Percentiles rank a stretch among this genome's conserved stretches.
These are phyloP conservation scores for Strongylocentrotus purpuratus DNA, from an alignment of 35 echinoderm and acorn worm genomes.

Conservation along the genomic window DNA sequence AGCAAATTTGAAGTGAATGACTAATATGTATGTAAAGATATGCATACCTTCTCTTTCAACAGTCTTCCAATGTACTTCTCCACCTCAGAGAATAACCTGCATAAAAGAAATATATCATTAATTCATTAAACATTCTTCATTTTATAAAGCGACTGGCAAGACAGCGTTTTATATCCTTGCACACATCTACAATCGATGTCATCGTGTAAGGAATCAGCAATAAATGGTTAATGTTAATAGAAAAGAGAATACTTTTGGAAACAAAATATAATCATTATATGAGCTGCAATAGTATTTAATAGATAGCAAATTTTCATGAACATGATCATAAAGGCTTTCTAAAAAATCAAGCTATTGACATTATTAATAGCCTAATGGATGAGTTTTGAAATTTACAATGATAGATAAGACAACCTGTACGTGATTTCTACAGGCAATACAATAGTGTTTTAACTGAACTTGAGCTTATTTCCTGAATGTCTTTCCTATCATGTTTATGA, in stretches of 20 bases:
- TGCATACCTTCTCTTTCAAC: conserved; percentile 95
- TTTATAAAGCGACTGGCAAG: too few species aligned
- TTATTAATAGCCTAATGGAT: too few species aligned
- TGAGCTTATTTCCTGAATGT: neutral
- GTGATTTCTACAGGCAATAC: neutral
- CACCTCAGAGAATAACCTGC: conserved; percentile 90
- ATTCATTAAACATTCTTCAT: neutral
- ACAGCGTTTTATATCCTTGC: too few species aligned
- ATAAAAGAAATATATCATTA: conserved; percentile 6
- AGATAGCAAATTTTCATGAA: too few species aligned
- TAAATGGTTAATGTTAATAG: neutral
- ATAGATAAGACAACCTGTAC: neutral
- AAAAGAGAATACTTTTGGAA: too few species aligned
- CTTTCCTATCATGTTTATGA: neutral
- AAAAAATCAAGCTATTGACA: neutral
- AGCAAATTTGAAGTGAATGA: neutral
- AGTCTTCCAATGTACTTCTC: conserved; percentile 84
- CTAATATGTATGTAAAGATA: neutral
- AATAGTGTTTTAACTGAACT: neutral
- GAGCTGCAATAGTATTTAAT: too few species aligned
- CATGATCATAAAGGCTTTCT: too few species aligned
- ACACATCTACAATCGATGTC: too few species aligned
- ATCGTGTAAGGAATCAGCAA: too few species aligned
- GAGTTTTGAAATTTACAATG: neutral
- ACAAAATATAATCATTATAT: too few species aligned